Evolutionary conservation across 2,797 vertebrate species (phyloP), one percentile per base, ranked within the genome.

Genomic region (Kryptopterus vitreolus): DNA sequence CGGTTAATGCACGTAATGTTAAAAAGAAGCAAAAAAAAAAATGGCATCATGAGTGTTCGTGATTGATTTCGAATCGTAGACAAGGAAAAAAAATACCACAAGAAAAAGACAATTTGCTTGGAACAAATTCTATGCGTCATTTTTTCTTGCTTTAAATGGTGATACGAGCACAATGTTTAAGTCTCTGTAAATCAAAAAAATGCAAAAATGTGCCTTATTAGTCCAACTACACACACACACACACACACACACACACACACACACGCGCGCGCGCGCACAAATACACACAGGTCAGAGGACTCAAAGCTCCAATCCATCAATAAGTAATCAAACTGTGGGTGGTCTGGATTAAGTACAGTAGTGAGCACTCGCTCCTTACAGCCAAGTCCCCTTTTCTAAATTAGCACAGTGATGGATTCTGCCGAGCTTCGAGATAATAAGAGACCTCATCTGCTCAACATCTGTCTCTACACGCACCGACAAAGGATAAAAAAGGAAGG

Each of bases 391-490:
- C 68, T 70, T 29, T 22, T 77, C 77, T 84, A 76, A 83, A 82
- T 86, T 73, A 86, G 78, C 43, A 16, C 10, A 3, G 75, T 86
- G 82, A 86, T 84, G 75, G 78, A 86, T 85, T 82, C 82, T 77
- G 81, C 76, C 22, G 59, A 87, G 87, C 85, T 85, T 84, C 89
- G 83, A 88, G 89, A 92, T 93, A 93, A 94, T 93, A 93, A 93
- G 92, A 90, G 88, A 91, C 90, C 89, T 91, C 88, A 88, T 88
- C 92, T 88, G 87, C 88, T 81, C 82, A 85, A 88, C 91, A 93
- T 93, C 90, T 87, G 93, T 94, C 90, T 92, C 91, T 92, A 92
- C 92, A 91, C 92, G 90, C 86, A 88, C n/a, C 87, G 81, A 65
- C 84, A 53, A 33, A 52, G 53, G 48, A 53, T 86, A 90, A 93